Evolutionary conservation across 2,888 invertebrate genomes (phyloP).

Genomic region (Clivina fossor): DNA sequence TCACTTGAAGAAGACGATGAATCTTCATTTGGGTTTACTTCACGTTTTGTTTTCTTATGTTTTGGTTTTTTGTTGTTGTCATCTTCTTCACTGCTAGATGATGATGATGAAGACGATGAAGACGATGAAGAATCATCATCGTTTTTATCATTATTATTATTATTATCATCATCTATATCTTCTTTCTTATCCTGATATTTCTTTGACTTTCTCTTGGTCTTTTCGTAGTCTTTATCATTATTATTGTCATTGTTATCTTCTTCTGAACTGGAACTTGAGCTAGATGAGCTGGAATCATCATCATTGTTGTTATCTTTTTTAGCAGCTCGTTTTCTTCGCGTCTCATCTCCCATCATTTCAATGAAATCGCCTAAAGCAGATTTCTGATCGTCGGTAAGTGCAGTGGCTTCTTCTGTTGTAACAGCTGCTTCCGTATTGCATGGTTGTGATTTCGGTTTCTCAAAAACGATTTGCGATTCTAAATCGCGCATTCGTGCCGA

Average conservation of each 20-base stretch:
- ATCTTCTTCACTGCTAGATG: slow-evolving; percentile 27
- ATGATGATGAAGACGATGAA: slow-evolving; percentile 32
- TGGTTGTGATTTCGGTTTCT: slow-evolving; percentile 4
- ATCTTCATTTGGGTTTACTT: slow-evolving; percentile 26
- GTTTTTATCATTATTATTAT: slow-evolving; percentile 16
- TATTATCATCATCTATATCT: slow-evolving; percentile 20
- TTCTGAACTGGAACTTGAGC: slow-evolving; percentile 23
- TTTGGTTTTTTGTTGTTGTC: slow-evolving; percentile 28
- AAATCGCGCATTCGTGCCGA: slow-evolving; percentile 45
- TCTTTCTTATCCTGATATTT: slow-evolving; percentile 3
- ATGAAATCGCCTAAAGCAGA: slow-evolving; percentile 55
- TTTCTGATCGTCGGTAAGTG: slow-evolving; percentile 52
- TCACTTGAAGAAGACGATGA: slow-evolving; percentile 32
- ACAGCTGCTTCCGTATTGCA: slow-evolving; percentile 13
- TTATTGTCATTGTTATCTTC: slow-evolving; percentile 34
- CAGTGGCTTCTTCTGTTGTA: slow-evolving; percentile 29
- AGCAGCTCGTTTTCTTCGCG: slow-evolving; percentile 16
- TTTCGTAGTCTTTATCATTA: slow-evolving; percentile 35
- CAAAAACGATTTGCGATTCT: slow-evolving; percentile 50
- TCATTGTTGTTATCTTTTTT: slow-evolving; percentile 20
- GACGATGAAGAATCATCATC: no score
- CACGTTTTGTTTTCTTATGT: slow-evolving; percentile 24
- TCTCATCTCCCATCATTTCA: slow-evolving; percentile 50
- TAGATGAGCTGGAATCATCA: slow-evolving; percentile 1
- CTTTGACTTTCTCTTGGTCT: slow-evolving; percentile 31